phyloP scores from a whole-genome alignment of 1,140 invertebrate genomes.

The Euwallacea fornicatus region DNA sequence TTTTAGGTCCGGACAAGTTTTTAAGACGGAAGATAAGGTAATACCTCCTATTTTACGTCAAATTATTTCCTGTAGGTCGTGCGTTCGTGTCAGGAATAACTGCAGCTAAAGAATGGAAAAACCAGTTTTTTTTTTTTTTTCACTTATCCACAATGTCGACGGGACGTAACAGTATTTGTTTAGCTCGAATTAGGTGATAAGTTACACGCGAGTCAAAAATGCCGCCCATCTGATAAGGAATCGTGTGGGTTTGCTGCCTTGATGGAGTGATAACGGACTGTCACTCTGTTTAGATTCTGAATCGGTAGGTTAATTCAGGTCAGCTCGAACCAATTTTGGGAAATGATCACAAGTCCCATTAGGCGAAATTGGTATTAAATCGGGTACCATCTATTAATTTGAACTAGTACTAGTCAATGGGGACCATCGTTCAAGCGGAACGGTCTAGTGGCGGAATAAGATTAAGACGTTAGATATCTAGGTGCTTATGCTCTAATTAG shows the following conservation, averaged over 20 bases:
- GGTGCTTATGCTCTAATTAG: no score
- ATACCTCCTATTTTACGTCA: constrained; percentile 35
- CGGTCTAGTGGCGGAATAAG: no score
- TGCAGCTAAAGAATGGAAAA: constrained; percentile 21
- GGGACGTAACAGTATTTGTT: constrained; percentile 9
- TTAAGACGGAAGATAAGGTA: constrained; percentile 34
- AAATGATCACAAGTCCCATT: no score
- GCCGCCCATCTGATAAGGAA: constrained; percentile 15
- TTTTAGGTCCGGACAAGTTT: constrained; percentile 28
- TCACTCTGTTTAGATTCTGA: not conserved
- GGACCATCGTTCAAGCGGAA: no score
- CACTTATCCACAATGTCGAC: constrained; percentile 17
- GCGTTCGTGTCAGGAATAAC: constrained; percentile 31
- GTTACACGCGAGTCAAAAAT: not conserved
- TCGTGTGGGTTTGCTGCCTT: constrained; percentile 7
- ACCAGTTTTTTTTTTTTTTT: constrained; percentile 28
- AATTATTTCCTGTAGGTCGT: constrained; percentile 34
- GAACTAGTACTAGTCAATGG: no score
- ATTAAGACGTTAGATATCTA: no score
- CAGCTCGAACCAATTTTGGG: no score
- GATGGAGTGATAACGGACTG: not conserved
- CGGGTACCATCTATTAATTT: no score
- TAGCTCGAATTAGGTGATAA: constrained; percentile 20
- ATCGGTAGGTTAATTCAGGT: no score
- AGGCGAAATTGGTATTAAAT: no score